phyloP scores from a whole-genome alignment of 2,888 invertebrate genomes.

The Meteorus cinctellus region DNA sequence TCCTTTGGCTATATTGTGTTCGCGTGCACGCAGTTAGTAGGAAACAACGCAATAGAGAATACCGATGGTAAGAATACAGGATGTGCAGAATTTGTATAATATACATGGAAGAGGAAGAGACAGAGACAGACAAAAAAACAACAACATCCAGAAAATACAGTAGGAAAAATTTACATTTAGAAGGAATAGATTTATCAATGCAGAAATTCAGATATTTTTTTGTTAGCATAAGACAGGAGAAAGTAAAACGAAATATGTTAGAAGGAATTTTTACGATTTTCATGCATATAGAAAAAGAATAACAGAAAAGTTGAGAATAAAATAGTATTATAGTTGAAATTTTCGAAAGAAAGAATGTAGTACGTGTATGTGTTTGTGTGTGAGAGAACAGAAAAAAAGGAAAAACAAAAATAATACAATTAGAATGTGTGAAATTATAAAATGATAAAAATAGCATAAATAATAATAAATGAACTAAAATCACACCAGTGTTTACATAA shows the following conservation, averaged over 20 bases:
- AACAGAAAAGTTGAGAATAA: conserved; percentile 46
- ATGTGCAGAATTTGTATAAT: conserved; percentile 54
- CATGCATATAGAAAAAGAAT: conserved; percentile 45
- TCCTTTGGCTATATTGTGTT: conserved; percentile 93
- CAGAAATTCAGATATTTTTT: conserved; percentile 31
- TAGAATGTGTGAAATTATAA: conserved; percentile 51
- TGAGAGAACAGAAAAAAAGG: conserved; percentile 50
- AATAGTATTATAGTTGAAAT: conserved; percentile 29
- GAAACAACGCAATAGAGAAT: conserved; percentile 58
- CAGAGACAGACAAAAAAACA: conserved; percentile 34
- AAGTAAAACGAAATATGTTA: conserved; percentile 36
- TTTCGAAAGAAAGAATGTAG: conserved; percentile 49
- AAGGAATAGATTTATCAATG: conserved; percentile 28
- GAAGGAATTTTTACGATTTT: conserved; percentile 42
- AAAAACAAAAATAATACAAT: conserved; percentile 56
- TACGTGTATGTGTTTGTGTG: conserved; percentile 55
- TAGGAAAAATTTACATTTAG: conserved; percentile 9
- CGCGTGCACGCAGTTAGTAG: conserved; percentile 70
- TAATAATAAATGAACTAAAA: conserved; percentile 47
- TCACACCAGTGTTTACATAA: conserved; percentile 35
- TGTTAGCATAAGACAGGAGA: conserved; percentile 55
- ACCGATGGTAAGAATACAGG: conserved; percentile 58
- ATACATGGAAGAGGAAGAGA: conserved; percentile 39
- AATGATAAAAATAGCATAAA: conserved; percentile 45
- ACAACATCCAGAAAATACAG: conserved; percentile 38